Evolutionary conservation across 2,888 invertebrate genomes (phyloP).

Genomic region (Hetaerina titia): DNA sequence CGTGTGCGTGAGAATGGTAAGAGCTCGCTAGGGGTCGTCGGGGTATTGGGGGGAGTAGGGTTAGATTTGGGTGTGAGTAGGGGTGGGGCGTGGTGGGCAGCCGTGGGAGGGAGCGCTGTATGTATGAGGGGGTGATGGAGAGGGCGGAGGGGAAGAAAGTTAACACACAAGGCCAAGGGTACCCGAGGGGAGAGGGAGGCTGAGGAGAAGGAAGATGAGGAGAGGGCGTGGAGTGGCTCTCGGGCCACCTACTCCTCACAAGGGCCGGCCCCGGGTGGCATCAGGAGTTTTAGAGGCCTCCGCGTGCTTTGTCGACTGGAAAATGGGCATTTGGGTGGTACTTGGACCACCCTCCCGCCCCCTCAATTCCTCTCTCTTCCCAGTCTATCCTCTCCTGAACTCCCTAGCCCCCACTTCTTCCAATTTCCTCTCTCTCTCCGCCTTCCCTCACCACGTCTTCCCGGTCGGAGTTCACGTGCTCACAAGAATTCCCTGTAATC

Average conservation of each 20-base stretch:
- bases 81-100: neutral
- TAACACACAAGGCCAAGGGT: conserved; percentile 32
- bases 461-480: neutral
- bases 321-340: conserved; percentile 54
- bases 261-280: conserved; percentile 23
- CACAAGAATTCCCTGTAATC: conserved; percentile 36
- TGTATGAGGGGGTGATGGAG: neutral
- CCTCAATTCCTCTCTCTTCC: neutral
- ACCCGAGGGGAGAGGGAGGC: neutral
- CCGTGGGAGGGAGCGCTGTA: neutral
- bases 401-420: neutral
- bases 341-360: neutral
- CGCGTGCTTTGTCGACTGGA: conserved; percentile 60
- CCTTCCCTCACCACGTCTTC: neutral
- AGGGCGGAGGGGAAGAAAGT: conserved; percentile 37
- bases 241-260: neutral
- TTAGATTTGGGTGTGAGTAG: neutral
- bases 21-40: neutral
- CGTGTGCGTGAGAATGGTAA: neutral
- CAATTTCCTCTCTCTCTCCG: neutral
- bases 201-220: neutral
- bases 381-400: neutral
- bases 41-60: neutral
- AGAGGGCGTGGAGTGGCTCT: conserved; percentile 43
- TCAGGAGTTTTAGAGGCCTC: neutral